phyloP scores from a whole-genome alignment of 2,113 vertebrate species.

The Dermatemys mawii region DNA sequence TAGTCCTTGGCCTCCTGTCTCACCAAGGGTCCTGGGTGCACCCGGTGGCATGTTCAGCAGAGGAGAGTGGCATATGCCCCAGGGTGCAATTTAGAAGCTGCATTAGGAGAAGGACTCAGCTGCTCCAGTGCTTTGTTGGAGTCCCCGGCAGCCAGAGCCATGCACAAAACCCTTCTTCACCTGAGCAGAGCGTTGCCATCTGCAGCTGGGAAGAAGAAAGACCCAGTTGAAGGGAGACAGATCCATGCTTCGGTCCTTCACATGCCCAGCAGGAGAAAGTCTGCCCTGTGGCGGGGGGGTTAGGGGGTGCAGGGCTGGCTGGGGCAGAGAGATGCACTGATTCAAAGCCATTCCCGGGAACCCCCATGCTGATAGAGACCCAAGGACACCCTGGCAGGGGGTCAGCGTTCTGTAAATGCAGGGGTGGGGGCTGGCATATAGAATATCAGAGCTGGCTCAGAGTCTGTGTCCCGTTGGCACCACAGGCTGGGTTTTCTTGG shows the following conservation, averaged over 20 bases:
- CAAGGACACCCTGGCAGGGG: not conserved
- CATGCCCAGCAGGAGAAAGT: not conserved
- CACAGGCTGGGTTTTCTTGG: too few species aligned
- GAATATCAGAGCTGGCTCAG: too few species aligned
- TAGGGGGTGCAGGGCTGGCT: too few species aligned
- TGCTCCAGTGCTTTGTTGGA: not conserved
- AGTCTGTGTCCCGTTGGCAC: too few species aligned
- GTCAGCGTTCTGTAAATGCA: too few species aligned
- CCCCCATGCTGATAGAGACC: not conserved
- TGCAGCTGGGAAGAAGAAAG: not conserved
- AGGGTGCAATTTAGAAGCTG: not conserved
- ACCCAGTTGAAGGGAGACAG: not conserved
- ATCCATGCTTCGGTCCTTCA: not conserved
- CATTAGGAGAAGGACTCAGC: not conserved
- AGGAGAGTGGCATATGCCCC: not conserved
- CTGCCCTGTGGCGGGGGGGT: too few species aligned
- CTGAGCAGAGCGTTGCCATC: not conserved
- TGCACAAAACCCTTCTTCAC: not conserved
- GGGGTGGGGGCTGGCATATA: too few species aligned
- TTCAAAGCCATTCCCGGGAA: not conserved
- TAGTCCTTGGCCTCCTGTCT: too few species aligned
- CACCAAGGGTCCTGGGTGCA: not conserved
- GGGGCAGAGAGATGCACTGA: not conserved
- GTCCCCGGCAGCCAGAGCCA: not conserved
- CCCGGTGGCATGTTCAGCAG: too few species aligned